Evolutionary conservation across 2,113 vertebrate species (phyloP), one percentile per base, ranked within the genome.

Genomic region (Acanthisitta chloris): DNA sequence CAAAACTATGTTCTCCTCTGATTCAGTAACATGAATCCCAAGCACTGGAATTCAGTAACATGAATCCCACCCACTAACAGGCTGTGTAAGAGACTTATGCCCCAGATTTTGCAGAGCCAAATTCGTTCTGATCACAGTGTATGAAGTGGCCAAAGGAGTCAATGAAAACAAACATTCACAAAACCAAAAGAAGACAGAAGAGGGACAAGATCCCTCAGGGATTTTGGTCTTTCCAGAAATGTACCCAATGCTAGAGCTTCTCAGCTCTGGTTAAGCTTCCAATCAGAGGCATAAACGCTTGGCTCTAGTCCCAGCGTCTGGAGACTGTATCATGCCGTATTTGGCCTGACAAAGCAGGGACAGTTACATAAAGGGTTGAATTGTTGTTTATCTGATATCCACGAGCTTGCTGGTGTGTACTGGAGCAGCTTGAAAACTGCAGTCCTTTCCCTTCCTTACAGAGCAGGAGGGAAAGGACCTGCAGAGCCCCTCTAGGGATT

Each of bases 331-430:
- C 62, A 67, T 34, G 69, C 45, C 0, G 2, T 57, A 58, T 80
- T 77, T 81, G 55, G 79, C 85, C 81, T 92, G 83, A 58, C 74
- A 52, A 73, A 42, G 34, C 71, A 93, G 46, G 76, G 40, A 42
- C 67, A 70, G 87, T 96, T 81, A 94, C 14, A 57, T 86, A 93
- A 96, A 78, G 28, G 81, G 52, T 40, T 94, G 86, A 96, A 84
- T 4, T 87, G 52, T 33, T 31, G 10, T 78, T 92, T 80, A 80
- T 54, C 78, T 73, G 49, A 80, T 54, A 77, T 38, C 77, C 33
- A 49, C 62, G 73, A 91, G 33, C 46, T 82, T 61, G 12, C 62
- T 90, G 45, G 2, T 69, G 20, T 31, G 31, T 34, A 21, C 59
- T 57, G 31, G 19, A 59, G 40, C 72, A 84, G 59, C 66, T 77